Percentiles rank a stretch among this genome's conserved stretches.
phyloP scores from a whole-genome alignment of 1,140 invertebrate genomes.

The Drosophila truncata region DNA sequence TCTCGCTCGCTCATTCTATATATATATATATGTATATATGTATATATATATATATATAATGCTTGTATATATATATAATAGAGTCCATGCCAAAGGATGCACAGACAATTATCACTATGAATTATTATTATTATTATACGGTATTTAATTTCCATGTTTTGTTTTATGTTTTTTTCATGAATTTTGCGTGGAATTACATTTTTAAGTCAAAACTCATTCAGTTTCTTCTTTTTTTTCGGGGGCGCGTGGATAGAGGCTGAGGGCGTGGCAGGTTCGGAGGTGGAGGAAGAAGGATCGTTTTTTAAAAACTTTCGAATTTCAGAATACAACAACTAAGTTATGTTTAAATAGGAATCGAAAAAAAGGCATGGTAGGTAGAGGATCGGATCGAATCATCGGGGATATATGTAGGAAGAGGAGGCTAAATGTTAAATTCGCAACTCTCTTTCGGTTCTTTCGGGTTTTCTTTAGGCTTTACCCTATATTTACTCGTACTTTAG shows the following conservation, averaged over 20 bases:
- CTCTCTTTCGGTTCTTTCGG: slow-evolving; percentile 21
- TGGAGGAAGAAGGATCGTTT: slow-evolving; percentile 54
- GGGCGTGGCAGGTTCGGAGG: slow-evolving; percentile 20
- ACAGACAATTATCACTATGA: slow-evolving; percentile 69
- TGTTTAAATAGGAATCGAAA: slow-evolving; percentile 50
- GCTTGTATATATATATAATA: slow-evolving; percentile 47
- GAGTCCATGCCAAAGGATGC: slow-evolving; percentile 60
- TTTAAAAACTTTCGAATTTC: slow-evolving; percentile 73
- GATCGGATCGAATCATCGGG: slow-evolving; percentile 2
- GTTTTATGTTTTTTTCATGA: slow-evolving; percentile 59
- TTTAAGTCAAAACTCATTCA: slow-evolving; percentile 81
- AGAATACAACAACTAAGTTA: slow-evolving; percentile 65
- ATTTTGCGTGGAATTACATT: slow-evolving; percentile 79
- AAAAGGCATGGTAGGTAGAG: slow-evolving; percentile 12
- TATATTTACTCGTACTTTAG: slow-evolving; percentile 56
- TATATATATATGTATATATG: slow-evolving; percentile 36
- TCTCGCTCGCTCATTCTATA: slow-evolving; percentile 20
- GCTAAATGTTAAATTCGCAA: slow-evolving; percentile 70
- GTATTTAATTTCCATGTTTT: slow-evolving; percentile 50
- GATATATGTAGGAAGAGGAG: slow-evolving; percentile 32
- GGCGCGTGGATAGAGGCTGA: slow-evolving; percentile 14
- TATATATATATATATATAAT: slow-evolving; percentile 28
- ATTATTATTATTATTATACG: slow-evolving; percentile 71
- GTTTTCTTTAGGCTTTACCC: slow-evolving; percentile 44
- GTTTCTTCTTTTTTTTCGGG: slow-evolving; percentile 43